Conservation (phyloP, 2,888 invertebrate genomes). For the Phyto melanocephala region DNA sequence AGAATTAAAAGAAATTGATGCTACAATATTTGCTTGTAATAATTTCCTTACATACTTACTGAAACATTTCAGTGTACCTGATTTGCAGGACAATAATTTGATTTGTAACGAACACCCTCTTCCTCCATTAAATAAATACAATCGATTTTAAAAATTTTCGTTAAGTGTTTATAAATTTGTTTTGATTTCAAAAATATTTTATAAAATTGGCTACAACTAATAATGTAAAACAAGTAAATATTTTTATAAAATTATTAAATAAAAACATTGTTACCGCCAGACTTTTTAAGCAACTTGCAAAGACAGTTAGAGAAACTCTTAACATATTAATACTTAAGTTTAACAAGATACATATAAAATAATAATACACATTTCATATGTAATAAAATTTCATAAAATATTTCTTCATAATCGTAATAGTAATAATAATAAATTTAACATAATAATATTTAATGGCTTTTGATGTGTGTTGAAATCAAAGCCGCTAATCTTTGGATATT, state of each 20-base stretch:
- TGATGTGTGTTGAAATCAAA: slow-evolving; percentile 38
- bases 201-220: slow-evolving; percentile 53
- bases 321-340: slow-evolving; percentile 43
- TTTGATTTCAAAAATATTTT: slow-evolving; percentile 14
- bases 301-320: slow-evolving; percentile 5
- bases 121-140: not conserved
- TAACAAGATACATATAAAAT: not conserved
- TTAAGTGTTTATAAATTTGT: slow-evolving; percentile 10
- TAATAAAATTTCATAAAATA: slow-evolving; percentile 5
- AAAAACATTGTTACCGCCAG: not conserved
- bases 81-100: too few species aligned
- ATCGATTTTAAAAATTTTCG: not conserved
- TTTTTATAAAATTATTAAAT: not conserved
- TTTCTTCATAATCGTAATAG: slow-evolving; percentile 14
- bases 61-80: too few species aligned
- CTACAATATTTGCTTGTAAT: too few species aligned
- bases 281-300: slow-evolving; percentile 26
- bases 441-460: slow-evolving; percentile 46
- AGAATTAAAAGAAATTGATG: too few species aligned
- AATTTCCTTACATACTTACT: too few species aligned
- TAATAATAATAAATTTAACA: slow-evolving; percentile 20
- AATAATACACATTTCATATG: slow-evolving; percentile 35
- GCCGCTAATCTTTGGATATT: slow-evolving; percentile 61
- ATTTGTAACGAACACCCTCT: too few species aligned
- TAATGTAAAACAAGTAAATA: slow-evolving; percentile 43